Percentiles rank a stretch among this genome's conserved stretches.
Conservation (phyloP, 2,113 vertebrate genomes). For the Cheirogaleus medius region DNA sequence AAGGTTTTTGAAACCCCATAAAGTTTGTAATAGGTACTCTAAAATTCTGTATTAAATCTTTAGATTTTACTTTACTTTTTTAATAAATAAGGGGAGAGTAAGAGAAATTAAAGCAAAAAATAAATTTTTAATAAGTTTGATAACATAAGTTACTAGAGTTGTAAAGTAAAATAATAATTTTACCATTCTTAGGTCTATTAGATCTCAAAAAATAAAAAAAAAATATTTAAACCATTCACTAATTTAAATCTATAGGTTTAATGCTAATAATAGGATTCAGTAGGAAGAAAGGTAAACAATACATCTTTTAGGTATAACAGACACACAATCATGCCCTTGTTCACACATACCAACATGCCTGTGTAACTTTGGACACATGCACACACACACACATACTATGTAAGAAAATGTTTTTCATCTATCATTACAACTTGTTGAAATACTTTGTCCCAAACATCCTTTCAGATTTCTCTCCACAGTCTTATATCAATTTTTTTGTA, state of each 20-base stretch:
- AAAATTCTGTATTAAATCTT: background rate
- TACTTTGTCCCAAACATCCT: background rate
- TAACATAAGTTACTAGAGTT: background rate
- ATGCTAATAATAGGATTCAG: conserved; percentile 1
- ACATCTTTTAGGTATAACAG: background rate
- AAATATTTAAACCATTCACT: conserved; percentile 3
- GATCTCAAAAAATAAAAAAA: background rate
- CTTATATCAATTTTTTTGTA: background rate
- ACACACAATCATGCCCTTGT: background rate
- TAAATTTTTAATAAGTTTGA: background rate
- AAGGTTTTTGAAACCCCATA: background rate
- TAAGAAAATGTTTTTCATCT: background rate
- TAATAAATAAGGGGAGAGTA: background rate
- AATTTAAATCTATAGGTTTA: background rate
- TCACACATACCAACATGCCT: background rate
- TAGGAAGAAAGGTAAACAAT: background rate
- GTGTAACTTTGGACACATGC: background rate
- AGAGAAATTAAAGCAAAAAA: conserved; percentile 12
- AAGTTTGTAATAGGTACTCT: background rate
- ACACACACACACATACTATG: background rate
- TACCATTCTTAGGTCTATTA: background rate
- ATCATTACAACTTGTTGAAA: background rate
- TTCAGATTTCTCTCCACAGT: background rate
- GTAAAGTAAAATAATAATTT: background rate
- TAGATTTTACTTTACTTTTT: conserved; percentile 13